phyloP scores from a whole-genome alignment of 2,888 invertebrate genomes.

The Tromatobia lineatoria region DNA sequence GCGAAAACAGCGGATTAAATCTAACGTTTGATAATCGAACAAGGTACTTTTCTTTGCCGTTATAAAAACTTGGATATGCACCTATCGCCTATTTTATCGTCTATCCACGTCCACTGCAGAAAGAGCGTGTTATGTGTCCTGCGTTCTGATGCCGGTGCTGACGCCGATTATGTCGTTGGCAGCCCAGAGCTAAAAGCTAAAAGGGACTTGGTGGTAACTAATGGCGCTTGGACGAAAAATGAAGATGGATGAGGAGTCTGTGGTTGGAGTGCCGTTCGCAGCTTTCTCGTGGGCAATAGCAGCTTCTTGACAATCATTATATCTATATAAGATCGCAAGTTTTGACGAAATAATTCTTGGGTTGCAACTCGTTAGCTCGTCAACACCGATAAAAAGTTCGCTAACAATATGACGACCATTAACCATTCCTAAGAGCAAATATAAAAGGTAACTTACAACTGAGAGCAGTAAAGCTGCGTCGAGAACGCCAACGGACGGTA shows the following conservation, averaged over 20 bases:
- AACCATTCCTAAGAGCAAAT: background rate
- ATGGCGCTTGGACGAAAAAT: constrained; percentile 1
- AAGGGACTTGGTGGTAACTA: background rate
- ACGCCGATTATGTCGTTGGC: background rate
- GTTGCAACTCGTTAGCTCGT: background rate
- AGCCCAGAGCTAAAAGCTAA: background rate
- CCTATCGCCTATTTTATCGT: background rate
- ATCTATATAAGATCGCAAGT: background rate
- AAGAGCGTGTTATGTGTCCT: background rate
- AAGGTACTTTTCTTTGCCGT: background rate
- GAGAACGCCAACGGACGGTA: background rate
- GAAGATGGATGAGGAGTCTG: background rate
- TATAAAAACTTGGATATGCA: background rate
- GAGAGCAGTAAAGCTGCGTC: background rate
- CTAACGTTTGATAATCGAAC: no score
- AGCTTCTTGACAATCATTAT: background rate
- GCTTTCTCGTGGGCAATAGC: background rate
- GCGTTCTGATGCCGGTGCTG: background rate
- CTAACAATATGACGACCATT: background rate
- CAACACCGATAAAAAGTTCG: background rate
- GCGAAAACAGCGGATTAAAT: no score
- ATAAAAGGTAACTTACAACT: background rate
- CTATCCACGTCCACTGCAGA: background rate
- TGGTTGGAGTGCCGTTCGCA: background rate
- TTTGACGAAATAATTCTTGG: background rate